Evolutionary conservation across 2,113 vertebrate species (phyloP), one percentile per base, ranked within the genome.

Genomic region (Climacteris rufus): DNA sequence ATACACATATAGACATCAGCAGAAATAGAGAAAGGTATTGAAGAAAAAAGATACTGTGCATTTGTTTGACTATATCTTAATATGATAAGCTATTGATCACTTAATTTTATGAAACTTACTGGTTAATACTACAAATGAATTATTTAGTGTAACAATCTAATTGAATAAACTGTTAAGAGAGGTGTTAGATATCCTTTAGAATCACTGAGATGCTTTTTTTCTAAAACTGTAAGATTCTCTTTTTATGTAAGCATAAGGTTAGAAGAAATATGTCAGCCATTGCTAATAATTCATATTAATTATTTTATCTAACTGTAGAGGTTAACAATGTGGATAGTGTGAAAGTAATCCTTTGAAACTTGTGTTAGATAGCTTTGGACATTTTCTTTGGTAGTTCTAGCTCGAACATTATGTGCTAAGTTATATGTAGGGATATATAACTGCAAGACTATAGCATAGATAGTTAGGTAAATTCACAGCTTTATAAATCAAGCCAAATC

Each of bases 141-240:
- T 83, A 42, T 76, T 63, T 89, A 72, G 17, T 94, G 33, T 92
- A 96, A 94, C 45, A 91, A 56, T 57, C 39, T 93, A 96, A 95
- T 83, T 95, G 65, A 96, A 71, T 52, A 80, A 75, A 79, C 86
- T 96, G 76, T 72, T 85, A 87, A 97, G 77, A 88, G 86, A 89
- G 49, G 33, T 91, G 54, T 86, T 93, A 92, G 88, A 83, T 68
- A 90, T 70, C n/a, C 24, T 94, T 93, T 87, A 96, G 77, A 94
- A 94, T 91, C 30, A 59, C 16, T 52, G 59, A 80, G 30, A 44
- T 42, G 42, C 30, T 80, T 87, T 94, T 95, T 83, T 95, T 86
- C 70, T 89, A 79, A 91, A 94, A 92, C 79, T 95, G 57, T 49
- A 49, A 81, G 93, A 87, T 63, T 87, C 25, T 91, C 21, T 47